A percentile compares a stretch with the other conserved stretches of the same genome.
These are phyloP conservation scores for Pollenia labialis DNA, from an alignment of 2,888 invertebrate species.

Conservation along the genomic window DNA sequence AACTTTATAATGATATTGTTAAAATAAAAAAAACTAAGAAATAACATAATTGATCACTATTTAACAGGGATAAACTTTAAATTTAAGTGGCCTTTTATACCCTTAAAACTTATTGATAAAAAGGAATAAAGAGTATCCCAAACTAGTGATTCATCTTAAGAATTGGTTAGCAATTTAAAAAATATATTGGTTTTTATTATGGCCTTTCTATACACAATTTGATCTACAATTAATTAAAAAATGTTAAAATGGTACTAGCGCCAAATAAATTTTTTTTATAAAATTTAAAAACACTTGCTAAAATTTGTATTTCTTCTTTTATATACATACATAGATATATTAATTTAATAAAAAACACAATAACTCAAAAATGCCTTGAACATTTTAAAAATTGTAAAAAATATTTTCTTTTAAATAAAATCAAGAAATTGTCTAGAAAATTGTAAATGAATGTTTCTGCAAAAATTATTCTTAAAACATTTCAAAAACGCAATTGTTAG, in stretches of 20 bases:
- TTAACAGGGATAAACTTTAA: background rate
- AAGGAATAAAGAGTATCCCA: background rate
- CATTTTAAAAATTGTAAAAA: slow-evolving; percentile 4
- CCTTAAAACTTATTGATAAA: slow-evolving; percentile 34
- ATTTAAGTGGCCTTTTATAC: slow-evolving; percentile 36
- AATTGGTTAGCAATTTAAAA: slow-evolving; percentile 20
- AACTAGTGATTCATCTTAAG: slow-evolving; percentile 9
- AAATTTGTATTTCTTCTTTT: slow-evolving; percentile 7
- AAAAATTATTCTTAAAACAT: background rate
- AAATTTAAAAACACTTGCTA: slow-evolving; percentile 13
- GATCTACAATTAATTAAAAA: slow-evolving; percentile 17
- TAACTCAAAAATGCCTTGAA: slow-evolving; percentile 17
- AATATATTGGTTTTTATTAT: slow-evolving; percentile 36
- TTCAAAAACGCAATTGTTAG: background rate
- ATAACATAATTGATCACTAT: slow-evolving; percentile 23
- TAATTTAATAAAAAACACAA: slow-evolving; percentile 33
- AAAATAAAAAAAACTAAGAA: slow-evolving; percentile 15
- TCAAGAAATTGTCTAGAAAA: slow-evolving; percentile 8
- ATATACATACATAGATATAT: too few relatives aligned
- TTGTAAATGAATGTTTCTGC: background rate
- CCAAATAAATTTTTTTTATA: slow-evolving; percentile 21
- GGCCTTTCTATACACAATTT: slow-evolving; percentile 45
- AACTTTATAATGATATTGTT: slow-evolving; percentile 12
- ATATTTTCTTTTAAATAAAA: slow-evolving; percentile 38
- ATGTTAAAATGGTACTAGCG: background rate